These are phyloP conservation scores for Ommatoiulus sabulosus DNA, from an alignment of 2,888 invertebrate species.

Conservation along the genomic window DNA sequence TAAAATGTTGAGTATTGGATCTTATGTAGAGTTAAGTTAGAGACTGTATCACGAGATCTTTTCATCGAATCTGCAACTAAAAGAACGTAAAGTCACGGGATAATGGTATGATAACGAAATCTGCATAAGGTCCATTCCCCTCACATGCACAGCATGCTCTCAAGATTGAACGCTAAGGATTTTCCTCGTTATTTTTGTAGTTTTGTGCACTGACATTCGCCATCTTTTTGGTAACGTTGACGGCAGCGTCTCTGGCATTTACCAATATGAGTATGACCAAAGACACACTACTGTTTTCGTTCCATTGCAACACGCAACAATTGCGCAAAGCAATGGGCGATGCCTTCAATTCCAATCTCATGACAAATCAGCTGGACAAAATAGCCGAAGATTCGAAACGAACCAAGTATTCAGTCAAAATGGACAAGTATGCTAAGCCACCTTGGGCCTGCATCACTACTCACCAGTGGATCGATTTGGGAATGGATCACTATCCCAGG, in stretches of 20 bases:
- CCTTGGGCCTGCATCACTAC: slow-evolving; percentile 44
- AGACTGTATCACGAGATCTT: too few species aligned
- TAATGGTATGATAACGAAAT: background rate
- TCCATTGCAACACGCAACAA: background rate
- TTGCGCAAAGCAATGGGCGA: background rate
- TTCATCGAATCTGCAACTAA: background rate
- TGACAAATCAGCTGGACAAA: background rate
- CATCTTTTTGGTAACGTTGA: background rate
- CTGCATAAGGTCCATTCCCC: too few species aligned
- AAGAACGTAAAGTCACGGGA: background rate
- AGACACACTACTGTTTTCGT: background rate
- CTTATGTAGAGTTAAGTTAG: too few species aligned
- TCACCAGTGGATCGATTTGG: slow-evolving; percentile 51
- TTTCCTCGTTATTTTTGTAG: background rate
- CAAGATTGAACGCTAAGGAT: background rate
- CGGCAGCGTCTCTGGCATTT: background rate
- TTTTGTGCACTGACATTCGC: background rate
- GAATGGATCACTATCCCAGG: slow-evolving; percentile 55
- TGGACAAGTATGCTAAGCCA: background rate
- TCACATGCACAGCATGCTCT: background rate
- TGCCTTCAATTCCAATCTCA: background rate
- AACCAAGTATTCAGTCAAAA: background rate
- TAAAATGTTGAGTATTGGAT: too few species aligned
- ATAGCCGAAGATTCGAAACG: background rate
- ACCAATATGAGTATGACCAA: background rate